Evolutionary conservation across 2,888 invertebrate species (phyloP).

Genomic region (Adineta ricciae): DNA sequence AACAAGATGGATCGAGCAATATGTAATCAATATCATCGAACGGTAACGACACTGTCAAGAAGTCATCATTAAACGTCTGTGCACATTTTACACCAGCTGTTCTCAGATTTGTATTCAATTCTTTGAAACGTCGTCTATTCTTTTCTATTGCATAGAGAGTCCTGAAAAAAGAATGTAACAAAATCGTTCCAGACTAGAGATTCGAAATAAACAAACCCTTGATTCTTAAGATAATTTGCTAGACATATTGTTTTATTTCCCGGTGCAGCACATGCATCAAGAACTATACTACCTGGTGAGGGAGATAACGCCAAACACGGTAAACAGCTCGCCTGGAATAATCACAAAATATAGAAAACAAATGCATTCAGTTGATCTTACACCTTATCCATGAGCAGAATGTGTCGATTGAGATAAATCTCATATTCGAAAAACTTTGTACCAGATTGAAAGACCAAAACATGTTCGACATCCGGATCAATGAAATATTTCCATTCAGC

Average conservation of each 20-base stretch:
- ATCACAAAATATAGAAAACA: neutral
- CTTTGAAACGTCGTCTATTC: slow-evolving; percentile 59
- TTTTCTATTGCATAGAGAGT: slow-evolving; percentile 71
- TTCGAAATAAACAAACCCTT: neutral
- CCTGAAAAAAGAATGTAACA: slow-evolving; percentile 39
- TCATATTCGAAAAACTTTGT: slow-evolving; percentile 19
- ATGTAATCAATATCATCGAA: slow-evolving; percentile 64
- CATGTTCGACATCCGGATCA: neutral
- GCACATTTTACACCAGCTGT: neutral
- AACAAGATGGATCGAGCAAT: slow-evolving; percentile 90
- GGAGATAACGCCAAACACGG: neutral
- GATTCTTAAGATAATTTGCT: slow-evolving; percentile 26
- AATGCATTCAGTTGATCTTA: neutral
- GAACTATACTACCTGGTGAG: neutral
- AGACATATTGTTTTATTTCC: slow-evolving; percentile 33
- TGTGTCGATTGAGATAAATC: neutral
- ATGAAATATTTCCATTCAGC: neutral
- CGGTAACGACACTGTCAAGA: slow-evolving; percentile 24
- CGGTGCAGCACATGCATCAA: neutral
- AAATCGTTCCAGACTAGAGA: neutral
- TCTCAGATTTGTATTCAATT: slow-evolving; percentile 52
- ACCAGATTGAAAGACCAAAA: neutral
- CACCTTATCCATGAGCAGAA: slow-evolving; percentile 13
- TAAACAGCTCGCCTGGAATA: neutral
- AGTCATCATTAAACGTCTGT: neutral